phyloP scores from a whole-genome alignment of 2,797 vertebrate species.

The Rhadinocentrus ornatus region DNA sequence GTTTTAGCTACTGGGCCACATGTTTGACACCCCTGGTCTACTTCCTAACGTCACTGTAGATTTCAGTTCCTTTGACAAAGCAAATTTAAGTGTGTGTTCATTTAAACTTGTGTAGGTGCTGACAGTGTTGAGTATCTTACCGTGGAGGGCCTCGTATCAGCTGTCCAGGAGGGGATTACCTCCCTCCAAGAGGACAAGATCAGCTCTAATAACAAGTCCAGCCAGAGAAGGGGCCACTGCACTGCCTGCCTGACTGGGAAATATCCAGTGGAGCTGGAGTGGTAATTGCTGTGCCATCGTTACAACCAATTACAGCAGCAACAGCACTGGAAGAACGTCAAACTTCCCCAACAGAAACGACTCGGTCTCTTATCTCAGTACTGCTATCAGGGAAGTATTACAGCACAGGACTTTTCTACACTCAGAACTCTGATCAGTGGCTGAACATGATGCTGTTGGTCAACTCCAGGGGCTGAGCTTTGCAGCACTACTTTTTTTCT shows the following conservation, averaged over 20 bases:
- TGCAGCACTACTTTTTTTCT: not conserved
- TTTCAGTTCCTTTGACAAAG: too few relatives aligned
- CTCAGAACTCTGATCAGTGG: not conserved
- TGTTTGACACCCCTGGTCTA: too few relatives aligned
- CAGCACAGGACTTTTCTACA: not conserved
- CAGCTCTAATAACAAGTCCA: constrained; percentile 66
- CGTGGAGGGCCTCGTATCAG: constrained; percentile 93
- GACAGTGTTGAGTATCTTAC: constrained; percentile 94
- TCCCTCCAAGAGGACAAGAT: constrained; percentile 77
- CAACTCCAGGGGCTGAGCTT: not conserved
- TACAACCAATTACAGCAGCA: not conserved
- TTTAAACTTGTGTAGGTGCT: constrained; percentile 83
- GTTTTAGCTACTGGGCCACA: too few relatives aligned
- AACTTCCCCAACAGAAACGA: not conserved
- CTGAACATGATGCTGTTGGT: not conserved
- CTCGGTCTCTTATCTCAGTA: not conserved
- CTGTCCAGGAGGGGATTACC: constrained; percentile 89
- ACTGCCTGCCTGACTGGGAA: constrained; percentile 96
- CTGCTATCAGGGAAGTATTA: not conserved
- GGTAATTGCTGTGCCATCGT: constrained; percentile 77
- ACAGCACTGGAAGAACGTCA: not conserved
- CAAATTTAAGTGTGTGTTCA: not conserved
- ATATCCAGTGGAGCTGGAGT: constrained; percentile 95
- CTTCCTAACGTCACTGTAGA: too few relatives aligned
- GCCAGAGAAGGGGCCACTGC: constrained; percentile 87